Base-by-base conservation (phyloP, 2,888 invertebrate species). In the Deilephila elpenor region DNA sequence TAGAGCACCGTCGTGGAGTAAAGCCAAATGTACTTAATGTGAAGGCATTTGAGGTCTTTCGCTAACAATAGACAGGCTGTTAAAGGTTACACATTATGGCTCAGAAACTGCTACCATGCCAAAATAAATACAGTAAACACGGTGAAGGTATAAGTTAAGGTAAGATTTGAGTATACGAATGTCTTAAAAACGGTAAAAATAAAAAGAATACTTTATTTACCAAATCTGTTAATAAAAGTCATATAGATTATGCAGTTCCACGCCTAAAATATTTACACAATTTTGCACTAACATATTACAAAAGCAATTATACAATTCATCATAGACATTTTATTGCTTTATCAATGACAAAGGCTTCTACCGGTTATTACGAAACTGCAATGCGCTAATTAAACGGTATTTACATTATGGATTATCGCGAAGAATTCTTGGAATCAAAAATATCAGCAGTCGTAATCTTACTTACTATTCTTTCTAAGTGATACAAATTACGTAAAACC, bases 351-450 rank as follows among this genome's bases (percentile, higher is more conserved):
- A 62, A 51, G 51, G 2, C 25, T 25, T 20, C 44, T 67, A 25
- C 67, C 51, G 51, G 51, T 51, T 67, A 17, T 67, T 67, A 67
- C 67, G 51, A 51, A 44, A 67, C 67, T 44, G 11, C 44, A 51
- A 51, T n/a, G 25, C 44, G 51, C 51, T 67, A 67, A 67, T 51
- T 67, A 51, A 51, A 67, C 67, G 67, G 67, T 67, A 51, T 67
- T 67, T 67, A 51, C 67, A 37, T 62, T 67, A 64, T 6, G 5
- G 56, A 56, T 64, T 44, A 51, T 11, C 2, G 25, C 44, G 17
- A 44, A 25, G 67, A 64, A 64, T 44, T 20, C 64, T 8, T 14
- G 20, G 20, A 64, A 20, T 61, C 11, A 64, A 64, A 44, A 64
- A n/a, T 64, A 64, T 64, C 64, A 44, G n/a, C 4, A 32, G 7